Evolutionary conservation across 2,888 invertebrate genomes (phyloP).

Genomic region (Rambutsinella grinnellia): DNA sequence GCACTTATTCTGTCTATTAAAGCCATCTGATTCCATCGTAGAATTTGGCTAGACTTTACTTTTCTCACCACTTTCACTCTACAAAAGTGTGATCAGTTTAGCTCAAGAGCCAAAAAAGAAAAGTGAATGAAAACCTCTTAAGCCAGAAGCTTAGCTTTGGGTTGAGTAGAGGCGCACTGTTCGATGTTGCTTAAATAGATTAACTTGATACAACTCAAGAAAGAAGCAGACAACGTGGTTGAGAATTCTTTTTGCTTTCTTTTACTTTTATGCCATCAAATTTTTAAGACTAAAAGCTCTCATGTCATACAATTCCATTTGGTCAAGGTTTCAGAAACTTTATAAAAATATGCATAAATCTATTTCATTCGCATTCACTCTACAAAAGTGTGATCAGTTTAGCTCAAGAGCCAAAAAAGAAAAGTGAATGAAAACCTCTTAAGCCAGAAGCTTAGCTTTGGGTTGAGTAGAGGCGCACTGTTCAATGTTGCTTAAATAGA

Average conservation of each 20-base stretch:
- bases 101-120: constrained; percentile 54
- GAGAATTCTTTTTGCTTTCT: too few species aligned
- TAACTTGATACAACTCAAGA: constrained; percentile 10
- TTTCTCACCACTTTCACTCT: constrained; percentile 30
- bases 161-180: constrained; percentile 47
- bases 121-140: constrained; percentile 55
- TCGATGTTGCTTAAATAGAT: constrained; percentile 54
- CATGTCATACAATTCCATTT: constrained; percentile 1
- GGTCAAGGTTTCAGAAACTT: not conserved
- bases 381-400: constrained; percentile 52
- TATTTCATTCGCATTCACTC: too few species aligned
- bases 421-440: constrained; percentile 55
- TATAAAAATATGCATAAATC: too few species aligned
- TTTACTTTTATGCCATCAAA: constrained; percentile 23
- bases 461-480: constrained; percentile 46
- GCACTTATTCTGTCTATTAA: constrained; percentile 57
- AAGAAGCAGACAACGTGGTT: not conserved
- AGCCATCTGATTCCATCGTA: constrained; percentile 55
- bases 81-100: constrained; percentile 50
- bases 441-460: constrained; percentile 47
- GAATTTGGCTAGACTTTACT: constrained; percentile 45
- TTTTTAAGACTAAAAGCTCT: constrained; percentile 32
- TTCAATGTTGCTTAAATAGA: constrained; percentile 53
- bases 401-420: constrained; percentile 54
- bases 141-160: constrained; percentile 45